Percentiles rank a stretch among this genome's conserved stretches.
These are phyloP conservation scores for Halocynthia roretzi DNA, from an alignment of 23 tunicate species.

Conservation along the genomic window DNA sequence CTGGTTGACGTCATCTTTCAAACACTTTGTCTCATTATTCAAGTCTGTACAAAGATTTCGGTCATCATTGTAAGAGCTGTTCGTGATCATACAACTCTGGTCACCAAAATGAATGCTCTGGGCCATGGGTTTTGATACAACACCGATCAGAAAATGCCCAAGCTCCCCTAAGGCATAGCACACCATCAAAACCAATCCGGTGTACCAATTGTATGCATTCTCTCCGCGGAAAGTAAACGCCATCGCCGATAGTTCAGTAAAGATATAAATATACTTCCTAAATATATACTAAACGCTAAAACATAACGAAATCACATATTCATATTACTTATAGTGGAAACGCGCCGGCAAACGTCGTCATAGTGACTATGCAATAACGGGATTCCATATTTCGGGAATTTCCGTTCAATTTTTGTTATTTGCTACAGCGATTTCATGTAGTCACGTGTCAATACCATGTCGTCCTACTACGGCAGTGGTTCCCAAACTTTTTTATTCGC, in stretches of 20 bases:
- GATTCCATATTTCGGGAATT: too few species aligned
- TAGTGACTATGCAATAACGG: too few species aligned
- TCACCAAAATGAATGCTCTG: slow-evolving; percentile 81
- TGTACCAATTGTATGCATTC: slow-evolving; percentile 49
- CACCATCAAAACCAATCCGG: slow-evolving; percentile 50
- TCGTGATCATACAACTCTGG: slow-evolving; percentile 42
- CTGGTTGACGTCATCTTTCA: slow-evolving; percentile 3
- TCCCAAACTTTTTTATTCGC: too few species aligned
- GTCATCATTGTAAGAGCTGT: neutral
- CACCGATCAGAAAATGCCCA: slow-evolving; percentile 85
- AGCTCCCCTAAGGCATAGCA: slow-evolving; percentile 82
- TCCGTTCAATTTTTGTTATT: too few species aligned
- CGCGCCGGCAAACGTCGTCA: too few species aligned
- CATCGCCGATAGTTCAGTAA: neutral
- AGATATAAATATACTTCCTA: too few species aligned
- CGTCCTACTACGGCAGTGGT: too few species aligned
- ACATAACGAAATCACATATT: too few species aligned
- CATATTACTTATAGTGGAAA: too few species aligned
- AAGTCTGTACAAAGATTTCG: neutral
- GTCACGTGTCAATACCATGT: too few species aligned
- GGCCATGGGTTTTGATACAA: slow-evolving; percentile 64
- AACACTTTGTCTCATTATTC: neutral
- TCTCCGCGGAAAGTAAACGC: slow-evolving; percentile 29
- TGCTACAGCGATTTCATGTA: too few species aligned
- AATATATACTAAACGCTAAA: too few species aligned